These are phyloP conservation scores for Diglossa cyanea DNA, from an alignment of 2,797 vertebrate species.

Conservation along the genomic window DNA sequence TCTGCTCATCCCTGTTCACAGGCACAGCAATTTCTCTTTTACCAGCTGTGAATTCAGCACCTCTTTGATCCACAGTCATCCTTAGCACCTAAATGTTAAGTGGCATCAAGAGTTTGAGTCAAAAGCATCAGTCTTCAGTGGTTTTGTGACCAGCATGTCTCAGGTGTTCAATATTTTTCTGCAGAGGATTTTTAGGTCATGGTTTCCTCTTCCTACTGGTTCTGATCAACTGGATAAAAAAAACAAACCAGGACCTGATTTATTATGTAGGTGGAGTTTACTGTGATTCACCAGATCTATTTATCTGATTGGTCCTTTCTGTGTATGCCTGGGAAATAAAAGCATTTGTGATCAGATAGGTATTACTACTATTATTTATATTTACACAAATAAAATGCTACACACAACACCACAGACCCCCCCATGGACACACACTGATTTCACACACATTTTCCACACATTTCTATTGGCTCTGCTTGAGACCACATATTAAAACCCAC, in stretches of 20 bases:
- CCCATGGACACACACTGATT: constrained; percentile 67
- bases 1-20: background rate
- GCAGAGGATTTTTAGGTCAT: background rate
- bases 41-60: background rate
- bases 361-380: constrained; percentile 51
- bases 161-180: background rate
- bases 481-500: constrained; percentile 82
- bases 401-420: constrained; percentile 11
- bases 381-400: constrained; percentile 56
- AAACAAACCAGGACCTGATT: background rate
- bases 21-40: background rate
- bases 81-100: constrained; percentile 4
- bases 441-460: constrained; percentile 78
- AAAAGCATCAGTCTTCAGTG: background rate
- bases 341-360: background rate
- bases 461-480: constrained; percentile 77
- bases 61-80: background rate
- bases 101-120: background rate
- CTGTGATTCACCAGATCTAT: background rate
- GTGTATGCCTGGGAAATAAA: background rate
- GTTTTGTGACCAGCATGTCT: background rate
- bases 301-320: background rate
- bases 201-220: background rate
- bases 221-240: background rate
- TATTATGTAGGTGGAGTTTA: background rate